Evolutionary conservation across 2,888 invertebrate species (phyloP).

Genomic region (Falcaria lacertinaria): DNA sequence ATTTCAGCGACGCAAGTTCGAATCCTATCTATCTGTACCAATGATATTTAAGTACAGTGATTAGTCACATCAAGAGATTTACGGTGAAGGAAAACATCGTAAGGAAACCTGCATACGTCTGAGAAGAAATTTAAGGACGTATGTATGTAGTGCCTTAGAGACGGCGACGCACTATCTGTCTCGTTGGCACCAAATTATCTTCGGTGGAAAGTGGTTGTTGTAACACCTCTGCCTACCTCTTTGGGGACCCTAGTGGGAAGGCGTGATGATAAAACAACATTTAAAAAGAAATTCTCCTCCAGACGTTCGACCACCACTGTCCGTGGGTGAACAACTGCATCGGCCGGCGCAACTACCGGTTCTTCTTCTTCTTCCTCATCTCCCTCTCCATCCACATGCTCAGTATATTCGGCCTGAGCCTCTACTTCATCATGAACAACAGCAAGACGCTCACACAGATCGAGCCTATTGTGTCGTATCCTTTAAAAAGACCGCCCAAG

Average conservation of each 20-base stretch:
- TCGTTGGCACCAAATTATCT: no score
- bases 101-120: no score
- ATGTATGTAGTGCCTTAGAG: no score
- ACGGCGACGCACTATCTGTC: no score
- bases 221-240: not conserved
- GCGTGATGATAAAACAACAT: not conserved
- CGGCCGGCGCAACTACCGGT: constrained; percentile 97
- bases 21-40: no score
- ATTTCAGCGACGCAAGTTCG: no score
- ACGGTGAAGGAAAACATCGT: not conserved
- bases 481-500: no score
- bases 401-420: constrained; percentile 96
- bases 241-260: no score
- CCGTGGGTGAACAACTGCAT: constrained; percentile 99
- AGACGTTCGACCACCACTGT: constrained; percentile 99
- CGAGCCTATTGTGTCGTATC: constrained; percentile 92
- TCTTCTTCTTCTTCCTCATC: constrained; percentile 99
- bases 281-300: constrained; percentile 51
- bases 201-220: no score
- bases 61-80: not conserved
- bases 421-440: constrained; percentile 93
- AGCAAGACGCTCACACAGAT: constrained; percentile 89
- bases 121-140: no score
- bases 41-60: no score
- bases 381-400: constrained; percentile 98